Evolutionary conservation across 2,888 invertebrate genomes (phyloP).

Genomic region (Drosophila cyrtoloma): DNA sequence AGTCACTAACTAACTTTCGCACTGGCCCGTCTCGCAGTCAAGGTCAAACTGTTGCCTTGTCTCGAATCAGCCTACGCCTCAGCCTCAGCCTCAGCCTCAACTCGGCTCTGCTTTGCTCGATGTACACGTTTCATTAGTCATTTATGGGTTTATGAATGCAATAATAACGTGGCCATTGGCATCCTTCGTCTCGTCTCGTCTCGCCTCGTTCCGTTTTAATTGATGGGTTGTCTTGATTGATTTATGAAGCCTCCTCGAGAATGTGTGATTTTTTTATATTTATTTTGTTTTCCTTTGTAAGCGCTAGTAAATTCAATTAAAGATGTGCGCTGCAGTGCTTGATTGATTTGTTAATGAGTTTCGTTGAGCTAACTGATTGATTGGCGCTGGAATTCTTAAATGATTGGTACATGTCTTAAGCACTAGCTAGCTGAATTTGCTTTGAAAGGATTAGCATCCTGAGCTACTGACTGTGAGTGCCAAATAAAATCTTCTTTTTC

Average conservation of each 20-base stretch:
- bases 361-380: constrained; percentile 39
- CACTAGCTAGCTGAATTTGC: not conserved
- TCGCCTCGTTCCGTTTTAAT: constrained; percentile 48
- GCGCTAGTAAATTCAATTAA: constrained; percentile 38
- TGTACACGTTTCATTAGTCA: constrained; percentile 62
- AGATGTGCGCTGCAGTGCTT: constrained; percentile 38
- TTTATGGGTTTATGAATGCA: constrained; percentile 65
- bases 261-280: not conserved
- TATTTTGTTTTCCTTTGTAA: not conserved
- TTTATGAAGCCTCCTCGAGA: constrained; percentile 49
- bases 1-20: not conserved
- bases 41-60: constrained; percentile 46
- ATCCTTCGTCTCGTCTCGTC: constrained; percentile 5
- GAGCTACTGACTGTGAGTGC: no score
- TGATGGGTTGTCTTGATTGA: constrained; percentile 69
- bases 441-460: not conserved
- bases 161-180: constrained; percentile 44
- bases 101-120: not conserved
- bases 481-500: constrained; percentile 1
- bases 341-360: constrained; percentile 56
- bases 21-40: constrained; percentile 6
- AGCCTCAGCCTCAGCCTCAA: not conserved
- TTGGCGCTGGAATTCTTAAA: constrained; percentile 2
- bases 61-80: not conserved
- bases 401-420: not conserved